phyloP scores from a whole-genome alignment of 2,797 vertebrate genomes.

The Phrynocephalus guinanensis region DNA sequence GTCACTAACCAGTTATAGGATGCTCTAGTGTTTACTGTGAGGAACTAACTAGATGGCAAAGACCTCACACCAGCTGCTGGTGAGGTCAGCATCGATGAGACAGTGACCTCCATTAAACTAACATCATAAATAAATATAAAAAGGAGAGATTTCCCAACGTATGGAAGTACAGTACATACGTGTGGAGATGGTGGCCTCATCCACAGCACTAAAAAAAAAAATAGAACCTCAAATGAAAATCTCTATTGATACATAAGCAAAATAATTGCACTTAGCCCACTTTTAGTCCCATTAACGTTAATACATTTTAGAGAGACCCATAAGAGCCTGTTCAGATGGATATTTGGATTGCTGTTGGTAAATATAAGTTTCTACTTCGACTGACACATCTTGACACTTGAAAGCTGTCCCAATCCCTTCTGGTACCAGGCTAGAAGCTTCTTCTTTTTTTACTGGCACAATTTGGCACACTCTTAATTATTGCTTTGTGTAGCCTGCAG shows the following conservation, averaged over 20 bases:
- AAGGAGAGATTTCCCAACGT: neutral
- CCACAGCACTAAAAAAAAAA: neutral
- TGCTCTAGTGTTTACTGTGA: neutral
- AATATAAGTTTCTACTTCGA: too few species aligned
- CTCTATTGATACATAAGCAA: neutral
- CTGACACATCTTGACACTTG: too few species aligned
- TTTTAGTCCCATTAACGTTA: slow-evolving; percentile 8
- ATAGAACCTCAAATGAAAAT: neutral
- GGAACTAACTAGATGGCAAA: neutral
- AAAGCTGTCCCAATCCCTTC: too few species aligned
- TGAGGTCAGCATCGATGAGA: neutral
- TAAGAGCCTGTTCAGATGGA: too few species aligned
- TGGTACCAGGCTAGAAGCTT: too few species aligned
- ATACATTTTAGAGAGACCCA: neutral
- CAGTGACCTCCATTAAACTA: neutral
- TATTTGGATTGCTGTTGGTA: too few species aligned
- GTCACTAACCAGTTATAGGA: neutral
- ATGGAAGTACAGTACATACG: neutral
- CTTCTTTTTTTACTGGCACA: too few species aligned
- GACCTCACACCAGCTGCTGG: neutral
- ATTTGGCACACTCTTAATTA: neutral
- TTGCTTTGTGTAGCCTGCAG: too few species aligned
- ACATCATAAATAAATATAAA: neutral
- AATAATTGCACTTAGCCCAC: slow-evolving; percentile 14
- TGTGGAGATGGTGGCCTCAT: neutral